Evolutionary conservation across 2,888 invertebrate species (phyloP).

Genomic region (Dioctria linearis): DNA sequence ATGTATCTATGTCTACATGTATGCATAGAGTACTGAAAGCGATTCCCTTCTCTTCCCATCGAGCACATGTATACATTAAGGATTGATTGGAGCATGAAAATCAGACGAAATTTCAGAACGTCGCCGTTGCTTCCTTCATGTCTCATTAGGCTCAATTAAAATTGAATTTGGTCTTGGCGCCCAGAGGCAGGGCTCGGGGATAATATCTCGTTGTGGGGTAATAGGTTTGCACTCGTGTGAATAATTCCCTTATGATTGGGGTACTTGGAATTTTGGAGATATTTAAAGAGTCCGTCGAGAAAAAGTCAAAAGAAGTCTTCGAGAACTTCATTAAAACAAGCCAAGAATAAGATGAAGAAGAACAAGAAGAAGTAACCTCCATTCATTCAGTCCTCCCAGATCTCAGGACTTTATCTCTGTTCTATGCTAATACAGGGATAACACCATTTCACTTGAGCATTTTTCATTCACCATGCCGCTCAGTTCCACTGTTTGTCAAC

Average conservation of each 20-base stretch:
- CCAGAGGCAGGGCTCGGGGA: background rate
- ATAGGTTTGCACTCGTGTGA: slow-evolving; percentile 31
- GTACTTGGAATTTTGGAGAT: slow-evolving; percentile 15
- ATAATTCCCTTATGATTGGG: slow-evolving; percentile 41
- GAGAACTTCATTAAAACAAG: slow-evolving; percentile 24
- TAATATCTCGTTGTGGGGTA: slow-evolving; percentile 5
- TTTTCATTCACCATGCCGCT: slow-evolving; percentile 13
- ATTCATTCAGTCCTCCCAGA: background rate
- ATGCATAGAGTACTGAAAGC: background rate
- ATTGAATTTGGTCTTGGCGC: slow-evolving; percentile 22
- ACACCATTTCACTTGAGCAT: background rate
- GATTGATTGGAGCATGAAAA: slow-evolving; percentile 51
- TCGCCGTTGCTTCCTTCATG: slow-evolving; percentile 40
- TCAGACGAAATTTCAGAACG: slow-evolving; percentile 45
- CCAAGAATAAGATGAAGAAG: too few species aligned
- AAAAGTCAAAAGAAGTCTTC: slow-evolving; percentile 35
- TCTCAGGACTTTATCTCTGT: slow-evolving; percentile 11
- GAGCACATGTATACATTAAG: slow-evolving; percentile 13
- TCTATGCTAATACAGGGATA: slow-evolving; percentile 42
- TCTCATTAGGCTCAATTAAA: slow-evolving; percentile 50
- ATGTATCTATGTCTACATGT: background rate
- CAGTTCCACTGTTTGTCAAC: slow-evolving; percentile 37
- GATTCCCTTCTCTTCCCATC: background rate
- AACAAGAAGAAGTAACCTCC: background rate
- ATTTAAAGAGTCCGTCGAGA: slow-evolving; percentile 29